Base-by-base conservation (phyloP, 2,888 invertebrate genomes). In the Pseudococcus jackbeardsleyi region DNA sequence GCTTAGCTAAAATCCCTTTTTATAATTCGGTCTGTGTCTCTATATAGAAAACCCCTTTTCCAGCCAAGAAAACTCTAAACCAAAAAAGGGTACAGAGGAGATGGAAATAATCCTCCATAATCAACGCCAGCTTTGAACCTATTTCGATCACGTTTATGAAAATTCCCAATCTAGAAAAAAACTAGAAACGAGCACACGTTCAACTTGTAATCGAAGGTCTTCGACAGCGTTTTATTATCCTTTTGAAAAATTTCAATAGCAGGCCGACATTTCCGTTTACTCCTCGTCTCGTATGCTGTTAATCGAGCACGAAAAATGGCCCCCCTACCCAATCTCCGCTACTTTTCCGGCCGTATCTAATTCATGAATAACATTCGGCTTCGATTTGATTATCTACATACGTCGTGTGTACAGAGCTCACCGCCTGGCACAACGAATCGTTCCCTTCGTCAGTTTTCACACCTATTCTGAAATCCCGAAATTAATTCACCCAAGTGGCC, bases 351-450 rank as follows among this genome's bases (percentile, higher is more conserved):
- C 72, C 72, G 33, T 72, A 17, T 15, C 72, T 72, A 72, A 72
- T 72, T 72, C 15, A 17, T 72, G 72, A 72, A 72, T 72, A 15
- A 15, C 15, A 64, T 64, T 64, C 64, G 64, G 64, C 64, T 64
- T 59, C 59, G 59, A 72, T 72, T 72, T 72, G 72, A 72, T 72
- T 72, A 72, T 42, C 42, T 12, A 72, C 4, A 19, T 64, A 22
- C 22, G 4, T 64, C 15, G 72, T 72, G 33, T 72, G 33, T 17
- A 33, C 72, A 72, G 72, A 72, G 72, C 72, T 72, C 72, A 33
- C 39, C 39, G 64, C 64, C 72, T 72, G 72, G 72, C 72, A 72
- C 72, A 72, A 33, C 72, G 72, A 72, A 72, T 72, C 33, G 33
- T 72, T 72, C 59, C 15, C n/a, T 59, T 59, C n/a, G n/a, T 8